phyloP scores from a whole-genome alignment of 2,888 invertebrate species.

The Cephalotes varians region DNA sequence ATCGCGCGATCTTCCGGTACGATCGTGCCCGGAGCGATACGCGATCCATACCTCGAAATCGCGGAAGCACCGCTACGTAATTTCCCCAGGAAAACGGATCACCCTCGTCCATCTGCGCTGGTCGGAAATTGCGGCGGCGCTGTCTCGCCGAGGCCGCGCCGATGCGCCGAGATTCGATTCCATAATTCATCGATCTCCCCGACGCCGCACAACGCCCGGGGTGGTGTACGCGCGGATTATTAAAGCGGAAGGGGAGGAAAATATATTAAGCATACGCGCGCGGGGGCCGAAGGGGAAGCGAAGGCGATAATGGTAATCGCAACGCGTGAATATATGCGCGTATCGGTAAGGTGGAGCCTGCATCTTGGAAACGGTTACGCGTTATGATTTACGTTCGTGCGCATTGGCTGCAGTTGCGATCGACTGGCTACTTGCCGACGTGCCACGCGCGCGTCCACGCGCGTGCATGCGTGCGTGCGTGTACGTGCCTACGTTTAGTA shows the following conservation, averaged over 20 bases:
- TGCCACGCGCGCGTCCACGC: conserved; percentile 31
- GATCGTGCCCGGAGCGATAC: conserved; percentile 19
- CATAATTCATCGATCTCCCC: conserved; percentile 48
- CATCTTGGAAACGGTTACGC: conserved; percentile 75
- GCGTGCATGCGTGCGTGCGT: conserved; percentile 5
- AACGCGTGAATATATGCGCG: conserved; percentile 18
- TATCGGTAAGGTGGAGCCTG: conserved; percentile 76
- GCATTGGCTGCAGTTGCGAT: conserved; percentile 74
- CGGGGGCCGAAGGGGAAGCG: neutral
- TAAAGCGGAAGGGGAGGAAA: conserved; percentile 51
- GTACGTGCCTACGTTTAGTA: conserved; percentile 16
- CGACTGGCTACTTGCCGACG: conserved; percentile 58
- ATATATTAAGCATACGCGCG: conserved; percentile 29
- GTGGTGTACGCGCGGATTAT: conserved; percentile 52
- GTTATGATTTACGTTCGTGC: conserved; percentile 80
- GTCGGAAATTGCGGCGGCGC: conserved; percentile 42
- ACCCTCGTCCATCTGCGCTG: conserved; percentile 38
- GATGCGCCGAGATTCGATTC: conserved; percentile 36
- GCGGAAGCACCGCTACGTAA: conserved; percentile 41
- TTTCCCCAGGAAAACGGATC: conserved; percentile 47
- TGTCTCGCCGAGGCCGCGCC: neutral
- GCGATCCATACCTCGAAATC: conserved; percentile 39
- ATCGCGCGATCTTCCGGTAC: conserved; percentile 48
- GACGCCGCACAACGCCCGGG: conserved; percentile 28
- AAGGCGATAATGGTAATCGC: conserved; percentile 72